Conservation (phyloP, 2,113 vertebrate genomes). For the Dicerorhinus sumatrensis region DNA sequence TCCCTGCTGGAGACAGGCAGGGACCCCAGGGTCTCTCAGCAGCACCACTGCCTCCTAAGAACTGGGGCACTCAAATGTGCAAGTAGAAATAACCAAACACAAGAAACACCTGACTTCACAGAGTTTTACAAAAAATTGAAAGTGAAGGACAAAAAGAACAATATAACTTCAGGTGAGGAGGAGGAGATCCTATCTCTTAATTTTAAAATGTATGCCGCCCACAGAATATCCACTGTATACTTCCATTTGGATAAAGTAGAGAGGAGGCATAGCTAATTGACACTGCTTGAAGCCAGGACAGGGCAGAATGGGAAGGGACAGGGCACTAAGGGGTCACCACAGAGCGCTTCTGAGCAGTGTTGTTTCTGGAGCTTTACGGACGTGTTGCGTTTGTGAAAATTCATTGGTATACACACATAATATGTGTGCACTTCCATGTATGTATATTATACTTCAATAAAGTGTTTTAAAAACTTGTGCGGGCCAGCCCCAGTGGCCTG, state of each 20-base stretch:
- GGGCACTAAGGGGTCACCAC: background rate
- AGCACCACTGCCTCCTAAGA: background rate
- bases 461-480: background rate
- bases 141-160: background rate
- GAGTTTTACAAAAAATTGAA: background rate
- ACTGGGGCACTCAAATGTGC: background rate
- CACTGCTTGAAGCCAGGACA: background rate
- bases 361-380: background rate
- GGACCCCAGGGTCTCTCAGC: background rate
- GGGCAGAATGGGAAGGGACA: background rate
- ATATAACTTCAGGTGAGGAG: background rate
- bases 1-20: background rate
- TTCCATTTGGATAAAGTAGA: too few species aligned
- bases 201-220: background rate
- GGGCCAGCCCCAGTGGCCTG: too few species aligned
- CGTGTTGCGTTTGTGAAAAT: background rate
- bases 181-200: background rate
- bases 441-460: background rate
- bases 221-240: background rate
- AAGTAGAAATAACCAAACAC: background rate
- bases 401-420: background rate
- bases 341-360: fast-evolving
- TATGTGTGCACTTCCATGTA: background rate
- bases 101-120: background rate
- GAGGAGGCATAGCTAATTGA: fast-evolving